A percentile compares a stretch with the other conserved stretches of the same genome.
phyloP scores from a whole-genome alignment of 2,888 invertebrate genomes.

The Nymphalis urticae region DNA sequence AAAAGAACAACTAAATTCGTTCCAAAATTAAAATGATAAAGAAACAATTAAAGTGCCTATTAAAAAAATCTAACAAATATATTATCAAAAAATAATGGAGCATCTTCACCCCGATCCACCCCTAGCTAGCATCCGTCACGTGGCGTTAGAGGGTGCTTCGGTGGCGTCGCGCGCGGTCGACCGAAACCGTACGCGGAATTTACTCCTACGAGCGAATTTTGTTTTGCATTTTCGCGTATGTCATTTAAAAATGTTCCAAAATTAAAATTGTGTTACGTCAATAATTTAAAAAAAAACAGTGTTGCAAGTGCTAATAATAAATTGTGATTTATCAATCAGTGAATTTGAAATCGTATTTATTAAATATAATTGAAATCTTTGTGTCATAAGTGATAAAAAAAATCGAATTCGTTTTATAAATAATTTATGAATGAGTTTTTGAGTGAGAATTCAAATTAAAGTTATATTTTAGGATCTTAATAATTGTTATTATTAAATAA shows the following conservation, averaged over 20 bases:
- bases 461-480: too few species aligned
- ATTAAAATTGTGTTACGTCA: not conserved
- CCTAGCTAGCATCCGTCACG: conserved; percentile 58
- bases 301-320: not conserved
- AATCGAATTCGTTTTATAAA: too few species aligned
- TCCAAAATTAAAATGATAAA: not conserved
- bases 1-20: too few species aligned
- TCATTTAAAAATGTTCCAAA: not conserved
- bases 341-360: too few species aligned
- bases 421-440: too few species aligned
- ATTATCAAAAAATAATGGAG: not conserved
- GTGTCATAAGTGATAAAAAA: too few species aligned
- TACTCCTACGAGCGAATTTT: conserved; percentile 23
- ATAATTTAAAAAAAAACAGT: not conserved
- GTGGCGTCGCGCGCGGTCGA: conserved; percentile 68
- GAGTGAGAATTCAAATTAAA: too few species aligned
- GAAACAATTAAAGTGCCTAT: not conserved
- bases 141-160: conserved; percentile 71
- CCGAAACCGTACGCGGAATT: conserved; percentile 40
- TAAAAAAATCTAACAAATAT: not conserved
- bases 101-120: conserved; percentile 36
- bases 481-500: too few species aligned
- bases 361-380: too few species aligned
- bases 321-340: too few species aligned
- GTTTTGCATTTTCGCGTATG: too few species aligned